Percentiles rank a stretch among this genome's conserved stretches.
Evolutionary conservation across 1,140 invertebrate genomes (phyloP).

Genomic region (Gryon sp.): DNA sequence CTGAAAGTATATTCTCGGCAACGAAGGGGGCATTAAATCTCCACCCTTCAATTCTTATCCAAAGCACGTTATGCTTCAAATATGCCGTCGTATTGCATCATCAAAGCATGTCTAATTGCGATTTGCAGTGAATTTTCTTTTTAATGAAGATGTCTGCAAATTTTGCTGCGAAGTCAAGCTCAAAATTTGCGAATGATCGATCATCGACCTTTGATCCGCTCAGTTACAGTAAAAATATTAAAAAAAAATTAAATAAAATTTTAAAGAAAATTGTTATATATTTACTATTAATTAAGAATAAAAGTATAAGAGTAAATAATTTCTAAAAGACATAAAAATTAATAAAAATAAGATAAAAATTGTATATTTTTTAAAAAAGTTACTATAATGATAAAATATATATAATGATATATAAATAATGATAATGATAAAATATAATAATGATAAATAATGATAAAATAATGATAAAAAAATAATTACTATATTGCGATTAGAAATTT

Average conservation of each 20-base stretch:
- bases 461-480: conserved; percentile 22
- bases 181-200: conserved; percentile 32
- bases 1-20: conserved; percentile 42
- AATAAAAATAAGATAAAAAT: too few relatives aligned
- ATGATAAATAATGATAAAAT: neutral
- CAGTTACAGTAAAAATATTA: conserved; percentile 3
- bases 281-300: too few relatives aligned
- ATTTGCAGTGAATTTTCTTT: conserved; percentile 32
- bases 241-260: too few relatives aligned
- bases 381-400: too few relatives aligned
- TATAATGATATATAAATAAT: too few relatives aligned
- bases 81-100: conserved; percentile 52
- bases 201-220: conserved; percentile 25
- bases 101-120: conserved; percentile 59
- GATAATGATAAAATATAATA: too few relatives aligned
- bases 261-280: too few relatives aligned
- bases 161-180: conserved; percentile 24
- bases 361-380: too few relatives aligned
- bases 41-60: conserved; percentile 62
- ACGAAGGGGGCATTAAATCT: conserved; percentile 47
- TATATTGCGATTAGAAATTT: conserved; percentile 43
- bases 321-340: too few relatives aligned
- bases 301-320: too few relatives aligned
- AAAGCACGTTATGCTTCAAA: conserved; percentile 40
- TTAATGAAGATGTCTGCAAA: neutral